Conservation (phyloP, 2,888 invertebrate species). For the Eristalis pertinax region DNA sequence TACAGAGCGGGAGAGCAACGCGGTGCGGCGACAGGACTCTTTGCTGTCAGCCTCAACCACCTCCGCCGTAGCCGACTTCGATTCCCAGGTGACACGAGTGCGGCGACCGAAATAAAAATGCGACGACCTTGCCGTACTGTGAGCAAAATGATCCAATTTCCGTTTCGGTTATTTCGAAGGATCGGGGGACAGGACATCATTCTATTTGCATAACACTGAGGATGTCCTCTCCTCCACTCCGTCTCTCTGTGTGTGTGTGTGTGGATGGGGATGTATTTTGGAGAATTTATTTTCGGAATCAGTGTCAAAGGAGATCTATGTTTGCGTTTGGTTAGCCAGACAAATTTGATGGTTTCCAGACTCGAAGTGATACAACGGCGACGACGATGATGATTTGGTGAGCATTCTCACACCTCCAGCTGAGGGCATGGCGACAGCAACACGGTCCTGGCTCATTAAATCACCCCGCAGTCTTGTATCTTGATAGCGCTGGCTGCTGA, state of each 20-base stretch:
- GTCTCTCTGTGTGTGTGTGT: neutral
- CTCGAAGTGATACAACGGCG: neutral
- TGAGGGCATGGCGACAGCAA: constrained; percentile 1
- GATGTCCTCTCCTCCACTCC: constrained; percentile 13
- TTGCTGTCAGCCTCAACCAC: constrained; percentile 8
- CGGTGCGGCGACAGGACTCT: constrained; percentile 23
- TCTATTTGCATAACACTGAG: constrained; percentile 57
- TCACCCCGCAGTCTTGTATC: neutral
- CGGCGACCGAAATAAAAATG: constrained; percentile 44
- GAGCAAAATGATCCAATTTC: constrained; percentile 67
- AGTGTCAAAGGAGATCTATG: constrained; percentile 50
- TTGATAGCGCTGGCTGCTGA: constrained; percentile 8
- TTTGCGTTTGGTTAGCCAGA: constrained; percentile 43
- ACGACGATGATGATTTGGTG: neutral
- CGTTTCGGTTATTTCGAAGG: constrained; percentile 60
- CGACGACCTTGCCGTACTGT: constrained; percentile 27
- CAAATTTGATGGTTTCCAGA: constrained; percentile 9
- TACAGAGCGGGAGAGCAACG: constrained; percentile 44
- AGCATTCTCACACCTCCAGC: neutral
- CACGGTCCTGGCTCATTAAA: neutral
- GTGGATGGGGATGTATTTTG: constrained; percentile 1
- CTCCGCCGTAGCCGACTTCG: constrained; percentile 1
- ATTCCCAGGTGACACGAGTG: constrained; percentile 63
- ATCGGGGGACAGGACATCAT: constrained; percentile 22
- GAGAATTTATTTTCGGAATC: constrained; percentile 40